Evolutionary conservation across 1,140 invertebrate species (phyloP).

Genomic region (Chymomyza costata): DNA sequence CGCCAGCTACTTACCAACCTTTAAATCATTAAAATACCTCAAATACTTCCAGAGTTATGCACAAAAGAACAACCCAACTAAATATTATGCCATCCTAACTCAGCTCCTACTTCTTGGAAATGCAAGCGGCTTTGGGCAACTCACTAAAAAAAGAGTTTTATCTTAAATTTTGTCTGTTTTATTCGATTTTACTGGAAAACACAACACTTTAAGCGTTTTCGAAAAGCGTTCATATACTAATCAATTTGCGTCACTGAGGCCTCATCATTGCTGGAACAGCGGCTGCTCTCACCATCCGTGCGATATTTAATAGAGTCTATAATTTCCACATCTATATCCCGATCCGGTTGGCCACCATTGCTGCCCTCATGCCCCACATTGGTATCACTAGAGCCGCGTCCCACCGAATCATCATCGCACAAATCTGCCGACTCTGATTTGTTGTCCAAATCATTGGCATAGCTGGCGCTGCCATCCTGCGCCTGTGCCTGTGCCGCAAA

Average conservation of each 20-base stretch:
- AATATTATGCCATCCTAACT: no score
- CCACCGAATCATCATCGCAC: constrained; percentile 64
- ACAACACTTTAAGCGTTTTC: no score
- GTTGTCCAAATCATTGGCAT: constrained; percentile 47
- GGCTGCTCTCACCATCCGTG: constrained; percentile 65
- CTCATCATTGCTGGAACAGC: constrained; percentile 70
- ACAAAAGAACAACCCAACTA: no score
- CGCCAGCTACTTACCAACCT: no score
- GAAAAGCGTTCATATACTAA: no score
- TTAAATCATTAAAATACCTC: no score
- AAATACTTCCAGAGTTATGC: no score
- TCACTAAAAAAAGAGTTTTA: no score
- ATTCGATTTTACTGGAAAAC: no score
- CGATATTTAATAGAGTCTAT: constrained; percentile 73
- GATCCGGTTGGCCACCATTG: constrained; percentile 43
- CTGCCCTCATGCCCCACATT: constrained; percentile 3
- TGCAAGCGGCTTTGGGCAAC: no score
- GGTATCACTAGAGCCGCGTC: constrained; percentile 46
- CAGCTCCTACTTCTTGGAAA: no score
- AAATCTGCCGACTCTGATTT: constrained; percentile 61
- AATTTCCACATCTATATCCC: constrained; percentile 72
- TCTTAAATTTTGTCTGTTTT: no score
- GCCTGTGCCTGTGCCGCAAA: constrained; percentile 60
- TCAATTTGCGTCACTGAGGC: constrained; percentile 68
- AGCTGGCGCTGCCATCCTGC: constrained; percentile 29